phyloP scores from a whole-genome alignment of 2,113 vertebrate species.

The Albula glossodonta region DNA sequence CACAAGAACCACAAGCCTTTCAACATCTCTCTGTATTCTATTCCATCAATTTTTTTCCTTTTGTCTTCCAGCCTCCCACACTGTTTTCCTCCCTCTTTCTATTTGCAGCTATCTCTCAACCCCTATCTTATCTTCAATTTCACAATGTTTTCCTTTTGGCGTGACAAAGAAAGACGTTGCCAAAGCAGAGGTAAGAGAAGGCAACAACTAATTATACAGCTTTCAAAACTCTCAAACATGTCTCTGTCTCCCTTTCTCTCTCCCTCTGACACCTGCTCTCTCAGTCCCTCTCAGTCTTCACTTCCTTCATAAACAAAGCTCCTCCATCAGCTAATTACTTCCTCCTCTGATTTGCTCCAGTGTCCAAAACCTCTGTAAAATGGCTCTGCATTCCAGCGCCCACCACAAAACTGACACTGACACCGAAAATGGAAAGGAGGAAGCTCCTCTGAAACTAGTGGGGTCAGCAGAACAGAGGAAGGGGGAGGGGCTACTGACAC shows the following conservation, averaged over 20 bases:
- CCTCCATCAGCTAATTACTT: background rate
- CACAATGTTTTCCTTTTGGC: background rate
- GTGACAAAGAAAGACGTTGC: background rate
- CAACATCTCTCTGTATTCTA: background rate
- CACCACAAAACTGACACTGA: background rate
- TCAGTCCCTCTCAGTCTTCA: background rate
- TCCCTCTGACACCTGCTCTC: background rate
- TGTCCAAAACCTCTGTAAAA: background rate
- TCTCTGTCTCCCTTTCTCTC: background rate
- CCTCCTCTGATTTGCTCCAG: background rate
- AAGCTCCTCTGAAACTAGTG: background rate
- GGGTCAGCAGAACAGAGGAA: background rate
- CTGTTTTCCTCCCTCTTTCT: background rate
- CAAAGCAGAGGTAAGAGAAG: background rate
- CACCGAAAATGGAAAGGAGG: constrained; percentile 4
- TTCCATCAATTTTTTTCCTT: background rate
- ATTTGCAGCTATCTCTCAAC: background rate
- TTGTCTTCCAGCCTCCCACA: no score
- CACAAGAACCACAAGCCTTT: no score
- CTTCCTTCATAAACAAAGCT: background rate
- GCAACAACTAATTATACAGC: background rate
- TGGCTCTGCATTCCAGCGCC: background rate
- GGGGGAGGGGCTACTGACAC: background rate
- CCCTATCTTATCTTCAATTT: background rate
- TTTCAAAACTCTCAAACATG: background rate